Base-by-base conservation (phyloP, 2,113 vertebrate genomes). In the Caranx ignobilis region DNA sequence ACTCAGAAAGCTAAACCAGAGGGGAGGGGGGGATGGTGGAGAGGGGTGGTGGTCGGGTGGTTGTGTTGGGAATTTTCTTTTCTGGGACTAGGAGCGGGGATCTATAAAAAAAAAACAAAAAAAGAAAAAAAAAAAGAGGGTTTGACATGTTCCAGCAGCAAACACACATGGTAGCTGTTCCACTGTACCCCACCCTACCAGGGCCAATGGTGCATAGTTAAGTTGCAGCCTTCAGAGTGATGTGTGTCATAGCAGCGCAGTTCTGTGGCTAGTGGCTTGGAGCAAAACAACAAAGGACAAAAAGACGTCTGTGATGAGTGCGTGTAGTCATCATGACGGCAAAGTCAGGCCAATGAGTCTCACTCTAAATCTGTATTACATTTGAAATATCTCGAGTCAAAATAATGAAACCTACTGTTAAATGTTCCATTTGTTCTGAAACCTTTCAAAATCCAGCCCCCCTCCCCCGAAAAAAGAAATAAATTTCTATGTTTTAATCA, bases 81-180 rank as follows among this genome's bases (percentile, higher is more conserved):
- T 85, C 66, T 87, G 35, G 47, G 76, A 60, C 80, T 63, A 63
- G 62, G 84, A 37, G 34, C 81, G 75, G 65, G 69, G 56, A 81
- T 87, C 63, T 70, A 68, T 80, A 71, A 74, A 81, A 50, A 70
- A 64, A 79, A 82, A 63, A 76, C 11, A 43, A 45, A 12, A 12
- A 12, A 43, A 43, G 11, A 43, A 12, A 12, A 4, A 43, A 68
- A 62, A 78, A 82, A 62, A 73, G 7, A 43, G 16, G n/a, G 39
- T 69, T 63, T 79, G 68, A 87, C 75, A 83, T 83, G 80, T 83
- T 85, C 75, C 52, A 85, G 32, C 1, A 37, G 87, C 71, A 75
- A 84, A 83, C 77, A 89, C 88, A 90, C 86, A 89, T 92, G 89
- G 62, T 71, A 86, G 72, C 80, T 67, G 85, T 81, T 87, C 59